phyloP scores from a whole-genome alignment of 2,888 invertebrate species.

The Theodoxus fluviatilis region DNA sequence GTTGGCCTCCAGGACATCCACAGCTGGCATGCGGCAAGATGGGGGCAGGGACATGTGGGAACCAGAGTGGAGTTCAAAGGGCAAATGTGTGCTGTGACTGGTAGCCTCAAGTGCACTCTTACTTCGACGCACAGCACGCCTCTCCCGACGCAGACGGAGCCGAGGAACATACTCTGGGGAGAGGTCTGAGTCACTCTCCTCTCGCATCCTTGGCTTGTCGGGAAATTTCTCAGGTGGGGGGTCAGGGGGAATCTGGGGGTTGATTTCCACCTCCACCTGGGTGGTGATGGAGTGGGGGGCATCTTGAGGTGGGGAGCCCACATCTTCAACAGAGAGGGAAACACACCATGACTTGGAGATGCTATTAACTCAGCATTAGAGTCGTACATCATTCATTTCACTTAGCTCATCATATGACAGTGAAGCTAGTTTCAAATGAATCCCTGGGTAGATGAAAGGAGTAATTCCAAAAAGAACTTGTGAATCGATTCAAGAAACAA shows the following conservation, averaged over 20 bases:
- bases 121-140: constrained; percentile 51
- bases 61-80: constrained; percentile 5
- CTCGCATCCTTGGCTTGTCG: constrained; percentile 24
- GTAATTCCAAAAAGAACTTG: too few species aligned
- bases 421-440: too few species aligned
- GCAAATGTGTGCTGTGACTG: constrained; percentile 13
- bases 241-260: constrained; percentile 28
- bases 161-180: constrained; percentile 43
- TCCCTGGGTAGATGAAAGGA: too few species aligned
- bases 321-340: constrained; percentile 27
- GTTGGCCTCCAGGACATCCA: constrained; percentile 28
- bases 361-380: too few species aligned
- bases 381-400: too few species aligned
- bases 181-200: constrained; percentile 48
- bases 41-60: constrained; percentile 26
- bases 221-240: constrained; percentile 26
- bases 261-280: constrained; percentile 43
- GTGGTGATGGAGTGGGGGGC: constrained; percentile 53
- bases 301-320: constrained; percentile 40
- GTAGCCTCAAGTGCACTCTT: constrained; percentile 51
- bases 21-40: constrained; percentile 3
- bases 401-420: too few species aligned
- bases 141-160: constrained; percentile 35
- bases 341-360: too few species aligned
- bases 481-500: too few species aligned